Conservation (phyloP, 2,113 vertebrate species). For the Bombycilla garrulus region DNA sequence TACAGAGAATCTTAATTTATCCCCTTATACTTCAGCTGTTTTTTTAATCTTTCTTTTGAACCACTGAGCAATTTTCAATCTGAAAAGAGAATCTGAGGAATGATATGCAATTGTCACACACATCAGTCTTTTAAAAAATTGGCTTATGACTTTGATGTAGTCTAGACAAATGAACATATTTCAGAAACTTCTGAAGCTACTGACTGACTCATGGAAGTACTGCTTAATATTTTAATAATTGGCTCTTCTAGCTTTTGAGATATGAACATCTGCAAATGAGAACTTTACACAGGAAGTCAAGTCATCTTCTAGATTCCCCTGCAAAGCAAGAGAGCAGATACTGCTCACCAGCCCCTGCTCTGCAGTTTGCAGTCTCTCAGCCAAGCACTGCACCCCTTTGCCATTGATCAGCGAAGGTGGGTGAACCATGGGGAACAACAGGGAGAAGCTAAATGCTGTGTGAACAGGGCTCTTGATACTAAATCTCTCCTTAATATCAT, state of each 20-base stretch:
- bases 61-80: constrained; percentile 22
- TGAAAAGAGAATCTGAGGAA: constrained; percentile 35
- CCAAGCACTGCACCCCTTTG: neutral
- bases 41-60: constrained; percentile 52
- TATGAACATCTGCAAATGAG: constrained; percentile 38
- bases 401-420: neutral
- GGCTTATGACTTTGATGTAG: constrained; percentile 36
- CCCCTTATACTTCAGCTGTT: constrained; percentile 48
- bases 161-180: constrained; percentile 45
- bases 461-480: neutral
- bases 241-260: constrained; percentile 21
- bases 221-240: constrained; percentile 55
- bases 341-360: neutral
- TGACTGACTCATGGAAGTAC: neutral
- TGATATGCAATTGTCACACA: constrained; percentile 36
- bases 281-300: neutral
- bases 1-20: constrained; percentile 60
- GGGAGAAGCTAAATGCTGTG: neutral
- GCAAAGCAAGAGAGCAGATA: constrained; percentile 20
- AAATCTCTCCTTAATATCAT: neutral
- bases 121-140: constrained; percentile 2
- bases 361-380: neutral
- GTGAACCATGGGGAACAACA: neutral
- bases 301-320: neutral
- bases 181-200: constrained; percentile 48